A percentile compares a stretch with the other conserved stretches of the same genome.
Evolutionary conservation across 1,140 invertebrate genomes (phyloP).

Genomic region (Cyclargus thomasi): DNA sequence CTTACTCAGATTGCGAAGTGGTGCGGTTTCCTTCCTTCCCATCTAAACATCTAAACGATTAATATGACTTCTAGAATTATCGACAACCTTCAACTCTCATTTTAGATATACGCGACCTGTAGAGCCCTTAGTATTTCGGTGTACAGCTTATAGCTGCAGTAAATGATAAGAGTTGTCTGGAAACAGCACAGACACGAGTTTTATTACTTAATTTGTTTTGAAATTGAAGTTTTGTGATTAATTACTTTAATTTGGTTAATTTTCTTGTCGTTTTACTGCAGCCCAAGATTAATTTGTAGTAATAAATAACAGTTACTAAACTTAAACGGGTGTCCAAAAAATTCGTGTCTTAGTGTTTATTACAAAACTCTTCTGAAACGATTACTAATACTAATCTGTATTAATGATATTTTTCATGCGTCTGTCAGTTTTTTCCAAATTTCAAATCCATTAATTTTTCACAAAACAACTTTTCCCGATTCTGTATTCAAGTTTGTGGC

Average conservation of each 20-base stretch:
- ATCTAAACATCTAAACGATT: slow-evolving; percentile 28
- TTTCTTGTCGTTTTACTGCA: no score
- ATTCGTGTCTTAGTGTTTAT: not conserved
- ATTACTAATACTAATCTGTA: not conserved
- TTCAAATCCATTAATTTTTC: no score
- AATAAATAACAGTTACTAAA: not conserved
- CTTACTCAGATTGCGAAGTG: slow-evolving; percentile 39
- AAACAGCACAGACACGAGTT: no score
- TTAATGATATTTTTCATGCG: not conserved
- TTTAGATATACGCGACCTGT: not conserved
- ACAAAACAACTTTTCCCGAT: not conserved
- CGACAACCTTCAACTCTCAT: not conserved
- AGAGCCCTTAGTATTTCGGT: no score
- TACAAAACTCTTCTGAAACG: not conserved
- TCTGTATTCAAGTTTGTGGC: not conserved
- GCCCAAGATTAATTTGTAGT: no score
- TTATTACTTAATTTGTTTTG: no score
- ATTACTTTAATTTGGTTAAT: no score
- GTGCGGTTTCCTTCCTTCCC: slow-evolving; percentile 43
- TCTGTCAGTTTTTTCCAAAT: no score
- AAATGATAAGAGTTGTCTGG: no score
- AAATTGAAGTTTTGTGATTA: no score
- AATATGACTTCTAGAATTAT: slow-evolving; percentile 10
- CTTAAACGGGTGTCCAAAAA: not conserved
- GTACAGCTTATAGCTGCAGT: no score